Evolutionary conservation across 1,140 invertebrate genomes (phyloP).

Genomic region (Hetaerina americana): DNA sequence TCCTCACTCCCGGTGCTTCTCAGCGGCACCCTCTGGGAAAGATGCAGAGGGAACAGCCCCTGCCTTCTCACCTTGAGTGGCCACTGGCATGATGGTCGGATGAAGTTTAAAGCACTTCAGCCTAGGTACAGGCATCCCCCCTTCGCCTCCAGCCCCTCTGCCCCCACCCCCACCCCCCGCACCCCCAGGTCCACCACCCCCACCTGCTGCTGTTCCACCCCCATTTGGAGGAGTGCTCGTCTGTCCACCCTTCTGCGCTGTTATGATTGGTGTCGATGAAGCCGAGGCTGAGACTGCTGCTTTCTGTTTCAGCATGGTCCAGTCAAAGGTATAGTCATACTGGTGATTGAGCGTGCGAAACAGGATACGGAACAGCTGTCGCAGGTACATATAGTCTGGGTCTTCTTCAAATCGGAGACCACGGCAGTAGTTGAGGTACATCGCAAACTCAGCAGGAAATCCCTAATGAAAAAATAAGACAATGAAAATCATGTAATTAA

Average conservation of each 20-base stretch:
- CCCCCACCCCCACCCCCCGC: not conserved
- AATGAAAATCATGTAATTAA: too few relatives aligned
- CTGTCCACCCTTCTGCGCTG: not conserved
- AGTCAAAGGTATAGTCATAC: slow-evolving; percentile 99
- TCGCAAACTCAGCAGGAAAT: slow-evolving; percentile 92
- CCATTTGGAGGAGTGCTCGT: not conserved
- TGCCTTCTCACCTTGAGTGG: not conserved
- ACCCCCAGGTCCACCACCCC: not conserved
- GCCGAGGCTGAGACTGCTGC: slow-evolving; percentile 26
- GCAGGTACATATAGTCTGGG: slow-evolving; percentile 96
- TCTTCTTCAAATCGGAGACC: slow-evolving; percentile 90
- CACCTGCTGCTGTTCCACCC: not conserved
- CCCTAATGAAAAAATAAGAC: too few relatives aligned
- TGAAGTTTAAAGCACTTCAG: not conserved
- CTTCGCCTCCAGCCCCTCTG: not conserved
- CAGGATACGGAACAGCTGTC: slow-evolving; percentile 93
- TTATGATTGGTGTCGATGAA: not conserved
- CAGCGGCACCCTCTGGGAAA: not conserved
- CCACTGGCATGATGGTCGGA: not conserved
- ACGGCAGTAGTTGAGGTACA: slow-evolving; percentile 96
- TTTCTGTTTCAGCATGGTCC: slow-evolving; percentile 98
- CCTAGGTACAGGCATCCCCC: not conserved
- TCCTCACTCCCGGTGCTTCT: not conserved
- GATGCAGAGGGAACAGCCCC: not conserved
- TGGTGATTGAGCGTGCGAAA: slow-evolving; percentile 98